A percentile compares a stretch with the other conserved stretches of the same genome.
These are phyloP conservation scores for Aquatica leii DNA, from an alignment of 2,888 invertebrate genomes.

Conservation along the genomic window DNA sequence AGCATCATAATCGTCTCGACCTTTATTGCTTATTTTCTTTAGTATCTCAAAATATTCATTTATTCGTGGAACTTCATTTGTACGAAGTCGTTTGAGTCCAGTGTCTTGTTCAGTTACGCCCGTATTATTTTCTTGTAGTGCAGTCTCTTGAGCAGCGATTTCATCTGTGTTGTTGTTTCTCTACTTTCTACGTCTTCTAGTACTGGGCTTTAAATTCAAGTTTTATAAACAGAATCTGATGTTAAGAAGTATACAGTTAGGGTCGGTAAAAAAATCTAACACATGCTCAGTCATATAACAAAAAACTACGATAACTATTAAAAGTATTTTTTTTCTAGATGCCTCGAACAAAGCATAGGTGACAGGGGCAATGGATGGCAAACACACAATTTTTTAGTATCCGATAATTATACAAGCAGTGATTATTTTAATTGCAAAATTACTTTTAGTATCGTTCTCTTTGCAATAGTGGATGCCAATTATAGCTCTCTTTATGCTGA, in stretches of 20 bases:
- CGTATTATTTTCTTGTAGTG: not conserved
- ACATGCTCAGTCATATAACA: not conserved
- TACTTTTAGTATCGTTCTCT: not conserved
- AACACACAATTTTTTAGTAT: no score
- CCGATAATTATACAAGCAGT: not conserved
- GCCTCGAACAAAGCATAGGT: not conserved
- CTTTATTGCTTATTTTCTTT: not conserved
- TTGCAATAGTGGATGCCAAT: not conserved
- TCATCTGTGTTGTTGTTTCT: not conserved
- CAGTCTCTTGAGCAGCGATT: not conserved
- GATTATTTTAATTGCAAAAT: not conserved
- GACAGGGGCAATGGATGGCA: not conserved
- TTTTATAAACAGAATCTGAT: not conserved
- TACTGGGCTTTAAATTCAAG: not conserved
- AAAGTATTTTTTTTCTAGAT: constrained; percentile 1
- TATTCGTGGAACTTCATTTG: not conserved
- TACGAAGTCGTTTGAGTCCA: not conserved
- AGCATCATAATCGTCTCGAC: not conserved
- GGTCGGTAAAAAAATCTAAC: not conserved
- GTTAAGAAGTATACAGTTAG: not conserved
- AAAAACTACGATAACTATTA: not conserved
- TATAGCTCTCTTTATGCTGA: not conserved
- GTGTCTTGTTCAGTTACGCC: not conserved
- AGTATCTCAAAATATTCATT: not conserved
- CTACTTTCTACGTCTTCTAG: not conserved